Evolutionary conservation across 2,888 invertebrate species (phyloP).

Genomic region (Pyrrhosoma nymphula): DNA sequence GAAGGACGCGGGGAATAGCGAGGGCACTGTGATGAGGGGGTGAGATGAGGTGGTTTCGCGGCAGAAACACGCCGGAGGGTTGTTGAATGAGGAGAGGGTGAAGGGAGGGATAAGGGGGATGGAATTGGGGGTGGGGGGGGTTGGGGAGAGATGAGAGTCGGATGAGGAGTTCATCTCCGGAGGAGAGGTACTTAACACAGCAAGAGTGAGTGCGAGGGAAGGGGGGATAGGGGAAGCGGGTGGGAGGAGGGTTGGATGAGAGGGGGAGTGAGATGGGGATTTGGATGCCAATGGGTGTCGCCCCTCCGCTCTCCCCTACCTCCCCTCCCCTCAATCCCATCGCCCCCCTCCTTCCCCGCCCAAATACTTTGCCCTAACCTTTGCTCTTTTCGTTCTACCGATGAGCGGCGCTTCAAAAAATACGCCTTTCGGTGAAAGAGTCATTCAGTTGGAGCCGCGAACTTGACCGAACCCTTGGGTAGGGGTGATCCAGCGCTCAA

Average conservation of each 20-base stretch:
- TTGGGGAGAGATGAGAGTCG: background rate
- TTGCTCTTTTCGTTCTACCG: conserved; percentile 51
- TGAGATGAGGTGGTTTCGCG: conserved; percentile 67
- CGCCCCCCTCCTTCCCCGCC: conserved; percentile 31
- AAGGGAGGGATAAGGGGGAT: background rate
- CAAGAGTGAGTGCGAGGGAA: conserved; percentile 58
- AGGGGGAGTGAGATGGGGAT: background rate
- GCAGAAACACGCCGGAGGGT: conserved; percentile 40
- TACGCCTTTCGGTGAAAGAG: background rate
- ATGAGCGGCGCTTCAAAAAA: conserved; percentile 56
- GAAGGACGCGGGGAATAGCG: conserved; percentile 71
- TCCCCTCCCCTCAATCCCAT: background rate
- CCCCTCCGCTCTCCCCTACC: background rate
- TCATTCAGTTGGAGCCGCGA: background rate
- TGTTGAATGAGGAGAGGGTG: background rate
- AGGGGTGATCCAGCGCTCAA: background rate
- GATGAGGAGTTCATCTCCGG: conserved; percentile 59
- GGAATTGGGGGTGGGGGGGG: too few relatives aligned
- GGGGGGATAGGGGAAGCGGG: background rate
- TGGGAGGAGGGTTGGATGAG: background rate
- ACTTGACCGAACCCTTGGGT: background rate
- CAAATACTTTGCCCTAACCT: background rate
- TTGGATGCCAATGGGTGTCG: background rate
- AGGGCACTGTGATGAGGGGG: conserved; percentile 49
- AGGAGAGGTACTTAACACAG: conserved; percentile 57